These are phyloP conservation scores for Gymnogyps californianus DNA, from an alignment of 2,113 vertebrate genomes.

Conservation along the genomic window DNA sequence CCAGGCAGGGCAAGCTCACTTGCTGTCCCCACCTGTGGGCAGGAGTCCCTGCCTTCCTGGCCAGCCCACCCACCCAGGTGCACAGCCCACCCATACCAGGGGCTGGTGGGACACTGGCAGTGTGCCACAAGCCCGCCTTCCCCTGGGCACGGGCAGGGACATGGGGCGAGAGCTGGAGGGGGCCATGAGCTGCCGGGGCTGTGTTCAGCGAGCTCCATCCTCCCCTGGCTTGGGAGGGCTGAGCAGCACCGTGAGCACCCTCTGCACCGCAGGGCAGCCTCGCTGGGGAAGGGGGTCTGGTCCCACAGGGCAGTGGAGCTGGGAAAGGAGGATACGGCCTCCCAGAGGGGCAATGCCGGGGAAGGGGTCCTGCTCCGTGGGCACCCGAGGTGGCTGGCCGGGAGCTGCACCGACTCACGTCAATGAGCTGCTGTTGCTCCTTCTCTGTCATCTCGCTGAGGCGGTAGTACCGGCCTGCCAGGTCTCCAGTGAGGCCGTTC, in stretches of 20 bases:
- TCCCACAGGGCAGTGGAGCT: not conserved
- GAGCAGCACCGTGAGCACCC: not conserved
- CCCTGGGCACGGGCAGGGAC: not conserved
- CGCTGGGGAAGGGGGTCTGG: not conserved
- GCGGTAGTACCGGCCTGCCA: constrained; percentile 79
- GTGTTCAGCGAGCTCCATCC: not conserved
- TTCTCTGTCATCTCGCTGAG: constrained; percentile 80
- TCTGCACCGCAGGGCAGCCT: not conserved
- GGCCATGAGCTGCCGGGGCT: not conserved
- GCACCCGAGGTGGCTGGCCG: not conserved
- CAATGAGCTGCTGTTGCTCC: constrained; percentile 84
- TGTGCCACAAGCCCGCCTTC: not conserved
- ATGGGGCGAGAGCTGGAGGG: not conserved
- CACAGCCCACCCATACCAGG: not conserved
- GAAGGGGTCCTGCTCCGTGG: not conserved
- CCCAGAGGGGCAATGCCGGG: fast-evolving
- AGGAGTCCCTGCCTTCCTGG: not conserved
- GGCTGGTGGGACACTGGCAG: not conserved
- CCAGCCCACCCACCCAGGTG: too few relatives aligned
- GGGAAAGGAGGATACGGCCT: not conserved
- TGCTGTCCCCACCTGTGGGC: not conserved
- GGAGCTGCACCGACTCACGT: constrained; percentile 66
- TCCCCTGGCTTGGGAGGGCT: not conserved
- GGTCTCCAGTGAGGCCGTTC: constrained; percentile 74
- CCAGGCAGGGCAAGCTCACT: not conserved